phyloP scores from a whole-genome alignment of 1,140 invertebrate species.

The Gerris buenoi region DNA sequence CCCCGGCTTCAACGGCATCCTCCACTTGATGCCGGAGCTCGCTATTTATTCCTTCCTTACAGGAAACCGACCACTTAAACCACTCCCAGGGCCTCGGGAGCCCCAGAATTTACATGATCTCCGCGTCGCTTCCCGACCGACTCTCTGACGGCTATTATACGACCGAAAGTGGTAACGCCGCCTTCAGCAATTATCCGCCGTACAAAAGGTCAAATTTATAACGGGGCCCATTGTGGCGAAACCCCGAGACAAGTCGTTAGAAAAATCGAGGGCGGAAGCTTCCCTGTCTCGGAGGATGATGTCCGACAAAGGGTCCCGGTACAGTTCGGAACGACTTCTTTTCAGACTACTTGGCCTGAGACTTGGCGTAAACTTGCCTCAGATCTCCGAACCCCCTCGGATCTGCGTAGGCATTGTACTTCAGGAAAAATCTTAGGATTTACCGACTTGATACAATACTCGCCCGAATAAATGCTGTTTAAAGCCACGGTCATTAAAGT shows the following conservation, averaged over 20 bases:
- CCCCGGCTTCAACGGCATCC: slow-evolving; percentile 8
- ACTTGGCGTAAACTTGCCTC: background rate
- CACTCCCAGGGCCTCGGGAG: background rate
- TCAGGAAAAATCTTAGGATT: background rate
- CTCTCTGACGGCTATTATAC: background rate
- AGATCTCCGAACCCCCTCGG: background rate
- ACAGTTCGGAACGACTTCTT: too few species aligned
- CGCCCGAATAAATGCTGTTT: too few species aligned
- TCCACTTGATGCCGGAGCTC: slow-evolving; percentile 5
- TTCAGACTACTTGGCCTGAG: background rate
- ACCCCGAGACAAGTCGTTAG: background rate
- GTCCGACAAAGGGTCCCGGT: background rate
- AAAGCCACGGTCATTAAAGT: too few species aligned
- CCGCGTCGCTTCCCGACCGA: background rate
- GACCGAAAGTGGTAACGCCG: background rate
- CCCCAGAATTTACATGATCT: slow-evolving; percentile 16
- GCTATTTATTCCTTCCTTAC: slow-evolving; percentile 19
- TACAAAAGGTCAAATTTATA: background rate
- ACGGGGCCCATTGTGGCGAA: background rate
- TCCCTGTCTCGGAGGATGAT: too few species aligned
- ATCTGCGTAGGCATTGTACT: background rate
- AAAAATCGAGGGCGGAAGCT: background rate
- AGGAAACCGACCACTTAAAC: slow-evolving; percentile 19
- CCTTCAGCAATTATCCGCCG: background rate
- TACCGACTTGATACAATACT: background rate